Evolutionary conservation across 2,797 vertebrate species (phyloP).

Genomic region (Anolis apletophallus): DNA sequence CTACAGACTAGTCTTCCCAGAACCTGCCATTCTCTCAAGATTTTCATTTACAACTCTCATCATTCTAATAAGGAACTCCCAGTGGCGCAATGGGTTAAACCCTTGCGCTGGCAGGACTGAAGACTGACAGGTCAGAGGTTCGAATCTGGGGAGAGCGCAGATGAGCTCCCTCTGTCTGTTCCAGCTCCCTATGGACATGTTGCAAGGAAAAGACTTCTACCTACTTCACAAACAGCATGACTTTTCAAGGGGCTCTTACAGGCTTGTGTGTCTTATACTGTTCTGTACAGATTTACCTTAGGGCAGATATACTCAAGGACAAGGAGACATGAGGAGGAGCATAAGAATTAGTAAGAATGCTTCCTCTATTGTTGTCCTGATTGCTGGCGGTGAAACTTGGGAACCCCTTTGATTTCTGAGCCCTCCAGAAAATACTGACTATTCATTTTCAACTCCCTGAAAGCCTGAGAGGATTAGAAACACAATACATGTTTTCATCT

Average conservation of each 20-base stretch:
- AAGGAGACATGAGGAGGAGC: neutral
- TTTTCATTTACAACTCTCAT: too few relatives aligned
- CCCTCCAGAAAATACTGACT: neutral
- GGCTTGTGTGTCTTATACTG: constrained; percentile 41
- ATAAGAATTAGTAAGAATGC: neutral
- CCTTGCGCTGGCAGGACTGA: too few relatives aligned
- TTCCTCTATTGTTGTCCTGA: too few relatives aligned
- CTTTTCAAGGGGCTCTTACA: neutral
- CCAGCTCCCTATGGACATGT: too few relatives aligned
- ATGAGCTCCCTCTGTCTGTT: too few relatives aligned
- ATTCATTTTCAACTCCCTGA: neutral
- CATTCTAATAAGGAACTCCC: too few relatives aligned
- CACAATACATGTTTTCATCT: neutral
- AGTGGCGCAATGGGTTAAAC: too few relatives aligned
- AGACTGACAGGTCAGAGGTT: too few relatives aligned
- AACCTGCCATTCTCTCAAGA: too few relatives aligned
- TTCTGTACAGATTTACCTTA: constrained; percentile 42
- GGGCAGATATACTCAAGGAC: neutral
- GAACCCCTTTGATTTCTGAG: neutral
- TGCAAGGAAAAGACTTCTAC: neutral
- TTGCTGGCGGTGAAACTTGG: neutral
- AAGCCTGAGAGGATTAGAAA: neutral
- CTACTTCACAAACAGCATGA: neutral
- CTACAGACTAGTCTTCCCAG: neutral
- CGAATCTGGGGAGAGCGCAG: too few relatives aligned